Evolutionary conservation across 2,888 invertebrate species (phyloP).

Genomic region (Operophtera brumata): DNA sequence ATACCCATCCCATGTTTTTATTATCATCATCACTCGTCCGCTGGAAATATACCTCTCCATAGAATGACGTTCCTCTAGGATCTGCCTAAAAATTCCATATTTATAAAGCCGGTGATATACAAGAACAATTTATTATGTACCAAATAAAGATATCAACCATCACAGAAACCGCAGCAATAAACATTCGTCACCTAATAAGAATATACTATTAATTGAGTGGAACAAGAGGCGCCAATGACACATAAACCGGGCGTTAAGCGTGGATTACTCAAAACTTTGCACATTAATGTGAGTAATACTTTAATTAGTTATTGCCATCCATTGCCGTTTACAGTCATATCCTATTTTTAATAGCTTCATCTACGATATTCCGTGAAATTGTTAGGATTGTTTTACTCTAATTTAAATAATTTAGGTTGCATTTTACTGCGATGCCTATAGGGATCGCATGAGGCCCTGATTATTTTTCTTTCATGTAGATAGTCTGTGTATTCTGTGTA

Average conservation of each 20-base stretch:
- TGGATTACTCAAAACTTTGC: conserved; percentile 54
- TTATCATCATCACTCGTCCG: too few relatives aligned
- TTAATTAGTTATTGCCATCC: conserved; percentile 15
- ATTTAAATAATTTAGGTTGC: conserved; percentile 36
- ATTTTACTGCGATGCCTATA: too few relatives aligned
- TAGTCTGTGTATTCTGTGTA: too few relatives aligned
- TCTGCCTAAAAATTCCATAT: too few relatives aligned
- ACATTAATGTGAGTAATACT: conserved; percentile 45
- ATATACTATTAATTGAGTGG: conserved; percentile 54
- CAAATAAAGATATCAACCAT: conserved; percentile 7
- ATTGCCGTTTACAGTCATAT: conserved; percentile 8
- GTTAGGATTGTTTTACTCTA: conserved; percentile 6
- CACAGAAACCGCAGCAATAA: conserved; percentile 6
- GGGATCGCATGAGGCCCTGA: too few relatives aligned
- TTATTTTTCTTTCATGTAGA: neutral
- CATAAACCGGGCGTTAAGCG: conserved; percentile 47
- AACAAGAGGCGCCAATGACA: conserved; percentile 68
- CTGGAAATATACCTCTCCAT: too few relatives aligned
- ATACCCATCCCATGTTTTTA: conserved; percentile 18
- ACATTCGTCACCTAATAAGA: conserved; percentile 11
- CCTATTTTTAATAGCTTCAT: conserved; percentile 16
- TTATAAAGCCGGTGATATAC: too few relatives aligned
- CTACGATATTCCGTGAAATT: conserved; percentile 15
- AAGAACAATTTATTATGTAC: neutral
- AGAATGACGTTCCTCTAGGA: too few relatives aligned